phyloP scores from a whole-genome alignment of 2,888 invertebrate species.

The Sphinx pinastri region DNA sequence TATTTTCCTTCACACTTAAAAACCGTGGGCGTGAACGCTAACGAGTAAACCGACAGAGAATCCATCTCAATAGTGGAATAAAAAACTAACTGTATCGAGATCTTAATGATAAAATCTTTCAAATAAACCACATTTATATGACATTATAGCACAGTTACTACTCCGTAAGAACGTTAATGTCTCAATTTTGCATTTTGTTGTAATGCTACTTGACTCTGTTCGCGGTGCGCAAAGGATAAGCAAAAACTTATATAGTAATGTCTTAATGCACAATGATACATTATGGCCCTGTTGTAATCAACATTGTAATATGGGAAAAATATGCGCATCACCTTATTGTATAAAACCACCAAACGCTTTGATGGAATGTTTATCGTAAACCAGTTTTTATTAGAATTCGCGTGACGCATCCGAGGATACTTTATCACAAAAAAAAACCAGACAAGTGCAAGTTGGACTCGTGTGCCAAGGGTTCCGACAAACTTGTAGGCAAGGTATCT shows the following conservation, averaged over 20 bases:
- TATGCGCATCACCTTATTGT: conserved; percentile 13
- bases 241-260: conserved; percentile 35
- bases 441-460: too few species aligned
- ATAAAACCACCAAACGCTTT: conserved; percentile 10
- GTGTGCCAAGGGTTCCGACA: too few species aligned
- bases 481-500: too few species aligned
- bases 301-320: conserved; percentile 13
- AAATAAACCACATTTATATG: conserved; percentile 54
- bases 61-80: conserved; percentile 36
- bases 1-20: conserved; percentile 17
- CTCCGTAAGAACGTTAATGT: conserved; percentile 53
- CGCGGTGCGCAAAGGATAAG: conserved; percentile 3
- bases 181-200: conserved; percentile 41
- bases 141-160: conserved; percentile 57
- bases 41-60: not conserved
- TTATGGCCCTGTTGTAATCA: not conserved
- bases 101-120: conserved; percentile 52
- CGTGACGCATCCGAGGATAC: not conserved
- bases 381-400: conserved; percentile 7
- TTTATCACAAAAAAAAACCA: not conserved
- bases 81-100: conserved; percentile 48
- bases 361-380: conserved; percentile 2
- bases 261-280: conserved; percentile 27
- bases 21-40: conserved; percentile 6
- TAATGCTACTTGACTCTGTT: conserved; percentile 11